These are phyloP conservation scores for Nyleta sp. DNA, from an alignment of 2,888 invertebrate genomes.

Conservation along the genomic window DNA sequence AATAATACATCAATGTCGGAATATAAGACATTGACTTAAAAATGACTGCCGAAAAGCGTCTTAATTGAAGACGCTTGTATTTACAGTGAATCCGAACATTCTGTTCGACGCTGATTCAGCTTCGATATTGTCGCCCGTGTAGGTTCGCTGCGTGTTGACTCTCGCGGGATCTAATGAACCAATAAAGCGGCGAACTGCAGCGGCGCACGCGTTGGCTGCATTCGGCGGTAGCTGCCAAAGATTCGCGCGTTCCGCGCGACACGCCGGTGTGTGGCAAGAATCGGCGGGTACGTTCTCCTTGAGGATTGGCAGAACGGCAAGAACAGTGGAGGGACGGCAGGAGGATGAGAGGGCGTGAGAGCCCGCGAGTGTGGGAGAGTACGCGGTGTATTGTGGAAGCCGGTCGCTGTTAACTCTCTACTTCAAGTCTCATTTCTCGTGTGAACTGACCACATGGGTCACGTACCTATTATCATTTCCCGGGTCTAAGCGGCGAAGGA, in stretches of 20 bases:
- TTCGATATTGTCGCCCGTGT: slow-evolving; percentile 22
- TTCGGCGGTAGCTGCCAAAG: slow-evolving; percentile 45
- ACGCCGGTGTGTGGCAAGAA: slow-evolving; percentile 44
- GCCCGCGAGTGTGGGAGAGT: slow-evolving; percentile 82
- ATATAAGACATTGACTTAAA: no score
- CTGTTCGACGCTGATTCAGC: no score
- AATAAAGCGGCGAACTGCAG: slow-evolving; percentile 24
- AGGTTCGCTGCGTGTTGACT: slow-evolving; percentile 29
- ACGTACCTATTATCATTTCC: slow-evolving; percentile 83
- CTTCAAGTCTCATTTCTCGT: slow-evolving; percentile 80
- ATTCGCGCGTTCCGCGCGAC: slow-evolving; percentile 51
- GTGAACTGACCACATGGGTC: slow-evolving; percentile 83
- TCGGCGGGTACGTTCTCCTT: slow-evolving; percentile 45
- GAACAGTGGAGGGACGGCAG: slow-evolving; percentile 66
- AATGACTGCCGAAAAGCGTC: no score
- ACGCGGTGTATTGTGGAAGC: slow-evolving; percentile 80
- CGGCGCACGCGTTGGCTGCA: slow-evolving; percentile 28
- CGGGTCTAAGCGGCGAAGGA: slow-evolving; percentile 75
- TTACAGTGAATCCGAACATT: no score
- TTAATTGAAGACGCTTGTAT: no score
- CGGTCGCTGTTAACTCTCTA: slow-evolving; percentile 68
- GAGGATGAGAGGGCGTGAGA: slow-evolving; percentile 83
- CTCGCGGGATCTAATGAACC: slow-evolving; percentile 48
- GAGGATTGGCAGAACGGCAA: slow-evolving; percentile 54
- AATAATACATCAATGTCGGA: no score